Conservation (phyloP, 2,113 vertebrate genomes). For the Delphinapterus leucas region DNA sequence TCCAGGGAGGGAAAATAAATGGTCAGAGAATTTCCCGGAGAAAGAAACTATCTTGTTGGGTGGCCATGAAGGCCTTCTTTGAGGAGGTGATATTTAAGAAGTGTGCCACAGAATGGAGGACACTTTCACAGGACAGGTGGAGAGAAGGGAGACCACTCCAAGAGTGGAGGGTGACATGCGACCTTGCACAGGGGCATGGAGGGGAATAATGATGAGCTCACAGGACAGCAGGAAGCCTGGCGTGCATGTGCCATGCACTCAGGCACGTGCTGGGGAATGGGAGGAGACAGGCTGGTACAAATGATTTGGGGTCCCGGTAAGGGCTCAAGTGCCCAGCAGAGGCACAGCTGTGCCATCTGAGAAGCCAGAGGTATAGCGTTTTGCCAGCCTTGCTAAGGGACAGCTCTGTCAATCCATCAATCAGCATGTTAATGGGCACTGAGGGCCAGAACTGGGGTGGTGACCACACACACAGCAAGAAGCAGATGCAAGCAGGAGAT, state of each 20-base stretch:
- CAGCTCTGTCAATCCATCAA: not conserved
- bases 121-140: not conserved
- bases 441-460: not conserved
- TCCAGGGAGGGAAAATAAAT: not conserved
- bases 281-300: not conserved
- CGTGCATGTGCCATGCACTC: rapidly evolving
- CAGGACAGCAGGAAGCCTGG: not conserved
- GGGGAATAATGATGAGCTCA: not conserved
- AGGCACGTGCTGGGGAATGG: not conserved
- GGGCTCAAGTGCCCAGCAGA: not conserved
- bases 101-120: not conserved
- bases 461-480: not conserved
- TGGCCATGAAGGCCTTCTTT: not conserved
- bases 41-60: not conserved
- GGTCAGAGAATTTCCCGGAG: not conserved
- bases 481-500: not conserved
- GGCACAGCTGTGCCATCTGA: not conserved
- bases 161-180: not conserved
- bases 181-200: not conserved
- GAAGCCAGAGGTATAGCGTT: not conserved
- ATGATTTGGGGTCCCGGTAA: not conserved
- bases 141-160: not conserved
- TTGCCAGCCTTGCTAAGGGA: not conserved
- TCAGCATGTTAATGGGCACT: not conserved
- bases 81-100: not conserved